A percentile compares a stretch with the other conserved stretches of the same genome.
phyloP scores from a whole-genome alignment of 2,888 invertebrate species.

The Nematopogon swammerdamellus region DNA sequence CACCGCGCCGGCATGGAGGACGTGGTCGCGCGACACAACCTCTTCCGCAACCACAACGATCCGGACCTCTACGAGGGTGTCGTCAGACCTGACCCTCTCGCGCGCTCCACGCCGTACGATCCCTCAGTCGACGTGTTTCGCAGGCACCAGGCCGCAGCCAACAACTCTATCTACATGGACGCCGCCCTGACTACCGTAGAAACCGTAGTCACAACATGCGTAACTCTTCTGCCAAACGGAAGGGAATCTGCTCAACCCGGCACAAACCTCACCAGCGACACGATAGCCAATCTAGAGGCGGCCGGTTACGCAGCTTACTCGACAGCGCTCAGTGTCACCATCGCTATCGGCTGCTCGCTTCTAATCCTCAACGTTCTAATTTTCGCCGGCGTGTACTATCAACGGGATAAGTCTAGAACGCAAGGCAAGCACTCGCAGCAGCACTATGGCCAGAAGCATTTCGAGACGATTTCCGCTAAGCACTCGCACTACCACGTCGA shows the following conservation, averaged over 20 bases:
- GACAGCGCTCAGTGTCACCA: slow-evolving; percentile 73
- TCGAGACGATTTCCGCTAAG: slow-evolving; percentile 73
- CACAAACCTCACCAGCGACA: slow-evolving; percentile 61
- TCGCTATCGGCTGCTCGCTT: slow-evolving; percentile 78
- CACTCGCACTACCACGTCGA: slow-evolving; percentile 78
- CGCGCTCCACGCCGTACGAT: slow-evolving; percentile 53
- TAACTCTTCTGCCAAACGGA: slow-evolving; percentile 58
- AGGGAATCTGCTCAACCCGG: slow-evolving; percentile 38
- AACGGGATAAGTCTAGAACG: slow-evolving; percentile 68
- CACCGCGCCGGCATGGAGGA: slow-evolving; percentile 88
- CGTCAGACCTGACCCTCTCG: slow-evolving; percentile 80
- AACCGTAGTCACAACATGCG: slow-evolving; percentile 68
- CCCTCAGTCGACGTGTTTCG: slow-evolving; percentile 58
- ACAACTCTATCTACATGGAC: slow-evolving; percentile 47
- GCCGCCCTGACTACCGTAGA: slow-evolving; percentile 67
- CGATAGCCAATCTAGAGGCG: slow-evolving; percentile 75
- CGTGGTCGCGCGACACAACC: slow-evolving; percentile 81
- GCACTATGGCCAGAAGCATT: slow-evolving; percentile 65
- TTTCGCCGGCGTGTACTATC: slow-evolving; percentile 83
- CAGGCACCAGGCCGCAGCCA: slow-evolving; percentile 39
- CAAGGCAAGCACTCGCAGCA: slow-evolving; percentile 68
- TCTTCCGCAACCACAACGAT: slow-evolving; percentile 87
- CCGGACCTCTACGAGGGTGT: slow-evolving; percentile 86
- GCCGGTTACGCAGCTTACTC: slow-evolving; percentile 75
- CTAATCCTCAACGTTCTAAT: slow-evolving; percentile 79